Evolutionary conservation across 1,140 invertebrate species (phyloP), one percentile per base, ranked within the genome.

Genomic region (Aphidius gifuensis): DNA sequence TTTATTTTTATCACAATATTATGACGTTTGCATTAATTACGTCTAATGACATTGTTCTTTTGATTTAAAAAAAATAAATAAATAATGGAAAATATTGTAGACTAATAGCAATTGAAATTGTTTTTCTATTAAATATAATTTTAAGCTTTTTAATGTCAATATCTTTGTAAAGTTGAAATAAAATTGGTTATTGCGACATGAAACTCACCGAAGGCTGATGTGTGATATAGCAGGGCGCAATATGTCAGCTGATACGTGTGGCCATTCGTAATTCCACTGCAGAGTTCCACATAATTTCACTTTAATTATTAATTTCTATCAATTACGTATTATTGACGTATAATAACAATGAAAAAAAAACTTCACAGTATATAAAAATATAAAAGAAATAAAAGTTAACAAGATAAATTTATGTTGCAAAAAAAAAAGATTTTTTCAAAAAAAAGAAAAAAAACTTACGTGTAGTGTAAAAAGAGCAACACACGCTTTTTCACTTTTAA

Each of bases 211-310:
- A 79, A 77, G 71, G 76, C 75, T 79, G 75, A 77, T 78, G 74
- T 32, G 23, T 75, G 74, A 74, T 78, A 78, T 78, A 80, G 75
- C 78, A 78, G 77, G 71, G 76, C 78, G 77, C 78, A 80, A 80
- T 80, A 80, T 80, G 79, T 80, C 79, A 80, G 79, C 79, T 80
- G 79, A 80, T 75, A 80, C 76, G 76, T 76, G 75, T 76, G 72
- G 76, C 76, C 72, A 77, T 75, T 76, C 69, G 74, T 69, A 75
- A 75, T 77, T 68, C 68, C 71, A 75, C 73, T 67, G 64, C 74
- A 77, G 70, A 75, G 80, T 78, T 69, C 79, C 73, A 80, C 79
- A 80, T 80, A 80, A 78, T 80, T 80, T 61, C 45, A n/a, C 47
- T 32, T 57, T 53, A 48, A 60, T 60, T 59, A 48, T 57, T 48